Percentiles rank a stretch among this genome's conserved stretches.
phyloP scores from a whole-genome alignment of 2,797 vertebrate genomes.

The Pelodytes ibericus region DNA sequence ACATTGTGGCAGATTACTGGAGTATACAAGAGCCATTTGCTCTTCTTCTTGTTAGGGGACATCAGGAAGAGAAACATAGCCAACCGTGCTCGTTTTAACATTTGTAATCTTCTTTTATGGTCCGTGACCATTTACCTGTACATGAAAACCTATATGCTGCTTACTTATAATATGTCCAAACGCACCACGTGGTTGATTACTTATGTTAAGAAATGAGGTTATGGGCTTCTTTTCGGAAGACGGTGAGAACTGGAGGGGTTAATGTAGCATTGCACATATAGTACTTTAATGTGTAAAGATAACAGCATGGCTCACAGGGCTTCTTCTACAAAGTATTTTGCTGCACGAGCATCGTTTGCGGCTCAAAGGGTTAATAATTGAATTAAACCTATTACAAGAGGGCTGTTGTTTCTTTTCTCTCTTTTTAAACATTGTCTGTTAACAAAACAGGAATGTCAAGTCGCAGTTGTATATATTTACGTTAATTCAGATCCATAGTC shows the following conservation, averaged over 20 bases:
- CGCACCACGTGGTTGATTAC: conserved; percentile 16
- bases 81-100: conserved; percentile 53
- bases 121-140: conserved; percentile 61
- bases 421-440: neutral
- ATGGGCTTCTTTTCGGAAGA: conserved; percentile 23
- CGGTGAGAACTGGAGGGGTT: conserved; percentile 9
- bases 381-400: conserved; percentile 18
- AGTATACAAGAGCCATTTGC: conserved; percentile 25
- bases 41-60: conserved; percentile 48
- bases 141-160: conserved; percentile 51
- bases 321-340: neutral
- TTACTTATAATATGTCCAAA: conserved; percentile 53
- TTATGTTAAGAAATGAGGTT: conserved; percentile 24
- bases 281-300: conserved; percentile 50
- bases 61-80: conserved; percentile 25
- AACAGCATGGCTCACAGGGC: conserved; percentile 19
- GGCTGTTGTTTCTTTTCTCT: neutral
- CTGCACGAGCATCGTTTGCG: neutral
- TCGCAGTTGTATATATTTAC: neutral
- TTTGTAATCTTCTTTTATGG: conserved; percentile 59
- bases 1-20: conserved; percentile 1
- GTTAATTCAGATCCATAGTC: neutral
- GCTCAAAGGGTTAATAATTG: neutral
- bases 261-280: neutral
- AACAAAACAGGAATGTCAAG: neutral